These are phyloP conservation scores for Desmodus rotundus DNA, from an alignment of 2,113 vertebrate genomes.

Conservation along the genomic window DNA sequence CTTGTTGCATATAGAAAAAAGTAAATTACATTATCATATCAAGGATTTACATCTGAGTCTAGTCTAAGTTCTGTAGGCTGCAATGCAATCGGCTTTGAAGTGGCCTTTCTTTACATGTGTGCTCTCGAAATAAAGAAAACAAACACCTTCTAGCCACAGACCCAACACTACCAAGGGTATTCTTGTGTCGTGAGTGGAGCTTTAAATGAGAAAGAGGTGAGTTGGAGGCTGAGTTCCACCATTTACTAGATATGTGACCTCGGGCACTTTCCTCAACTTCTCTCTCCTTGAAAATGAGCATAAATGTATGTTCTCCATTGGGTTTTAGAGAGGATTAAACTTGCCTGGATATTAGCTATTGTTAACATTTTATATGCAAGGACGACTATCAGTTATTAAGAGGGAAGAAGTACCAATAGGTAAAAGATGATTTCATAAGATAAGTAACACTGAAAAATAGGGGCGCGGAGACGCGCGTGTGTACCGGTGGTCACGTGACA, in stretches of 20 bases:
- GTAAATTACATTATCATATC: background rate
- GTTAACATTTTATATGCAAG: background rate
- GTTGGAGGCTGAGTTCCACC: background rate
- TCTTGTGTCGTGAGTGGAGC: background rate
- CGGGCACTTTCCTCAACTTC: background rate
- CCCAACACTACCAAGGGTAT: background rate
- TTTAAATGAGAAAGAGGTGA: background rate
- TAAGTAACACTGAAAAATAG: background rate
- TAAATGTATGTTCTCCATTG: background rate
- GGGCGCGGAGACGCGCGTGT: rapidly evolving
- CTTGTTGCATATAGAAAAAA: background rate
- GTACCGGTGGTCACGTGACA: background rate
- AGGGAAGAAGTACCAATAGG: background rate
- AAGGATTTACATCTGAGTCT: background rate
- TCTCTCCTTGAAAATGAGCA: background rate
- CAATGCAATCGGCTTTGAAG: background rate
- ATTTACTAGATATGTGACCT: background rate
- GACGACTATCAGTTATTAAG: background rate
- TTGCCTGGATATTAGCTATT: background rate
- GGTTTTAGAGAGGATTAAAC: background rate
- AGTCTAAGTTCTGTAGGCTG: background rate
- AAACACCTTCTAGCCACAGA: background rate
- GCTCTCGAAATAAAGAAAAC: background rate
- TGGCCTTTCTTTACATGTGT: background rate
- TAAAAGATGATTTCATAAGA: background rate